Base-by-base conservation (phyloP, 23 tunicate genomes). In the Corella eumyota region DNA sequence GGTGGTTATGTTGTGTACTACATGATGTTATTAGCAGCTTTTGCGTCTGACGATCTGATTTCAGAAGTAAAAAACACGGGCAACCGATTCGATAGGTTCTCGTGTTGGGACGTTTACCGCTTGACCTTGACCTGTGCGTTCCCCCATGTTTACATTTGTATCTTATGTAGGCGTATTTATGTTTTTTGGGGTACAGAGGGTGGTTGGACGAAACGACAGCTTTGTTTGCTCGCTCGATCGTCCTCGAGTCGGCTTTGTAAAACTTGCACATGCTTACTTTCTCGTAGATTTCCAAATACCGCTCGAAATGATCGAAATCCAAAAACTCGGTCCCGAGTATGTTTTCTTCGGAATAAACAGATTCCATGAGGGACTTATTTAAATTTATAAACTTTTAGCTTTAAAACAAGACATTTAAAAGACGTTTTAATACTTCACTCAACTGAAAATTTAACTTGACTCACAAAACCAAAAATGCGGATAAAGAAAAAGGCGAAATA, bases 71-170 rank as follows among this genome's bases (percentile, higher is more conserved):
- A 54, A 26, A 26, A 2, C 27, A 32, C 13, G 60, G 60, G 29
- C 60, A 54, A 25, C 29, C 60, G 3, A 54, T 32, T 54, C 60
- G 27, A 33, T 54, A 54, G 28, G 60, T 54, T 25, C 29, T 54
- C 33, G 60, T 54, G 34, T 54, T 54, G 27, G 27, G 27, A 2
- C 60, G 60, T 3, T 26, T 54, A 1, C 60, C 60, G 29, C 60
- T 54, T 24, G 60, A 54, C 29, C 29, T 54, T 15, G 60, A 54
- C 31, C 29, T 54, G 31, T 54, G 29, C 29, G 29, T 33, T n/a
- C 60, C 60, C 27, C 33, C 60, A 25, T 54, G 60, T 25, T 54
- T 54, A 25, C 60, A 54, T 25, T 33, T 54, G 29, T 54, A 54
- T 33, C 29, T 54, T 4, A 54, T 54, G 31, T 54, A 54, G 13